These are phyloP conservation scores for Aphodius granarius DNA, from an alignment of 2,888 invertebrate genomes.

Conservation along the genomic window DNA sequence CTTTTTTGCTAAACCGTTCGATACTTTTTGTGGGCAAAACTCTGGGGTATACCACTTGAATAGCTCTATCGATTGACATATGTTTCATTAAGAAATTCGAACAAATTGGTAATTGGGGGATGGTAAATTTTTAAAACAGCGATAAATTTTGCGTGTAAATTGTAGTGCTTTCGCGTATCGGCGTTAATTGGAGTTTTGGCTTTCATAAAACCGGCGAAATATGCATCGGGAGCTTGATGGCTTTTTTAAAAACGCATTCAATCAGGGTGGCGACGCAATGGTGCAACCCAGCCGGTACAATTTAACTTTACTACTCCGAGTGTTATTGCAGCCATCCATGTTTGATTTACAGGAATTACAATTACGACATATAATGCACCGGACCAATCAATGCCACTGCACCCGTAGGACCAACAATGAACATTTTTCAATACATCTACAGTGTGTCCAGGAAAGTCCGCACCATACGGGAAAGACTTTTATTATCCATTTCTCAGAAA, in stretches of 20 bases:
- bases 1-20: no score
- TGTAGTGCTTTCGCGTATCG: not conserved
- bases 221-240: no score
- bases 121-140: not conserved
- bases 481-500: no score
- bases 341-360: constrained; percentile 10
- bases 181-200: not conserved
- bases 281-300: not conserved
- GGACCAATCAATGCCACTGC: constrained; percentile 6
- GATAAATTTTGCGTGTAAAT: not conserved
- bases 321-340: constrained; percentile 13
- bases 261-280: not conserved
- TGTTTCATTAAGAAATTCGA: no score
- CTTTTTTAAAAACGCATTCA: constrained; percentile 8
- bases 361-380: constrained; percentile 3
- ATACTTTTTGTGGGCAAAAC: no score
- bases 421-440: constrained; percentile 8
- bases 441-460: no score
- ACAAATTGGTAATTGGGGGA: no score
- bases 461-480: no score
- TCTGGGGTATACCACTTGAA: no score
- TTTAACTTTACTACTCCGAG: constrained; percentile 13
- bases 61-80: no score
- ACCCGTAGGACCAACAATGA: constrained; percentile 8
- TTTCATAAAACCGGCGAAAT: not conserved